Percentiles rank a stretch among this genome's conserved stretches.
phyloP scores from a whole-genome alignment of 2,113 vertebrate genomes.

The Vulpes lagopus region DNA sequence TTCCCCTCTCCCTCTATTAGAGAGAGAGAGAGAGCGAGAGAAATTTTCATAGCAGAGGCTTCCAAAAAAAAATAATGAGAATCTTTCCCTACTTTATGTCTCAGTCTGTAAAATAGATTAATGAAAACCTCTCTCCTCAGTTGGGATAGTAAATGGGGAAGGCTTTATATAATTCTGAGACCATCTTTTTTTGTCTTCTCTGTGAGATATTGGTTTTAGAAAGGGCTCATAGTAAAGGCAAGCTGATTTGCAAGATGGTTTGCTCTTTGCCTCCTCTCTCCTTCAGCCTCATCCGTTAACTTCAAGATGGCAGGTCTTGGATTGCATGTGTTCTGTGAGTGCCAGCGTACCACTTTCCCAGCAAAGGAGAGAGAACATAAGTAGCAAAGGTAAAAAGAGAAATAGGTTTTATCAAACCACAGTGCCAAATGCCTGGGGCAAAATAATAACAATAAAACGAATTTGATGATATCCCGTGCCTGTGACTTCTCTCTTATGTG shows the following conservation, averaged over 20 bases:
- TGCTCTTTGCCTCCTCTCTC: background rate
- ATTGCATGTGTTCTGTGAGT: background rate
- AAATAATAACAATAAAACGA: background rate
- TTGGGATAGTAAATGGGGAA: background rate
- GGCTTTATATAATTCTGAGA: background rate
- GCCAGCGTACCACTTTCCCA: background rate
- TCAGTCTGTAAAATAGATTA: background rate
- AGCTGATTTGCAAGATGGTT: background rate
- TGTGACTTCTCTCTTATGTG: background rate
- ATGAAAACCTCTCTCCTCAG: background rate
- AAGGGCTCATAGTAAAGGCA: background rate
- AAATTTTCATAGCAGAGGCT: slow-evolving; percentile 27
- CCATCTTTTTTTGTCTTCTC: background rate
- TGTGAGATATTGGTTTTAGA: slow-evolving; percentile 5
- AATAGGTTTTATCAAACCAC: background rate
- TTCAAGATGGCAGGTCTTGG: background rate
- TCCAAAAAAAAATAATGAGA: background rate
- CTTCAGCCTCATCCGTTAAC: background rate
- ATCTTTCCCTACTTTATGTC: background rate
- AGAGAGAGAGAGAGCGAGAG: background rate
- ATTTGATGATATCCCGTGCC: background rate
- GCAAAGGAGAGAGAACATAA: background rate
- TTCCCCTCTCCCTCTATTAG: background rate
- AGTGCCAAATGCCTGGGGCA: background rate
- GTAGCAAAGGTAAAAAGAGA: background rate